Evolutionary conservation across 2,888 invertebrate genomes (phyloP), one percentile per base, ranked within the genome.

Genomic region (Apodemia hepburni): DNA sequence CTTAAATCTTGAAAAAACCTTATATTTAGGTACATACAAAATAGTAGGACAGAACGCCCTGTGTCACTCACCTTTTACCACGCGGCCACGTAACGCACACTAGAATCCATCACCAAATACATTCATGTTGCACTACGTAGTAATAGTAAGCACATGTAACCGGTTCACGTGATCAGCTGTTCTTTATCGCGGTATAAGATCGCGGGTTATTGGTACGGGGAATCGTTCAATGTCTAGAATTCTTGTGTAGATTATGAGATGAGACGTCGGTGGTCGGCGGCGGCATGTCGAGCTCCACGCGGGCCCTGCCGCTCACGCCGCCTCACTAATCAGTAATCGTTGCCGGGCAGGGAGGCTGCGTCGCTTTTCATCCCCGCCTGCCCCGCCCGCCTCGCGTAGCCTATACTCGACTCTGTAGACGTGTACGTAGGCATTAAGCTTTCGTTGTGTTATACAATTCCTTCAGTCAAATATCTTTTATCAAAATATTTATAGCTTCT

Each of bases 311-410:
- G 81, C 81, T 79, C 84, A 76, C 85, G 82, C 87, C 86, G 87
- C 84, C 86, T 87, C 86, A 92, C 92, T 92, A 92, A 92, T 92
- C 92, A 92, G 92, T 92, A 92, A 92, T 92, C 92, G 92, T 92
- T 92, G 92, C 81, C 84, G 86, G 85, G 86, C 81, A 85, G 86
- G 85, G 90, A 90, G 89, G 90, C 90, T 90, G 90, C 87, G 88
- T 83, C 83, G 82, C 84, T 79, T 79, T 76, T 72, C 73, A 66
- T 70, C 71, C 72, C 72, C 71, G 70, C 69, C 73, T 73, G 66
- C 70, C 69, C 68, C 71, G 64, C 68, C 73, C 77, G 38, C 82
- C 79, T 75, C 82, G 75, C 84, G 82, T 85, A 86, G 82, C 76
- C 75, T 83, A 82, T 80, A 77, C 61, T 64, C 61, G 70, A 65